Base-by-base conservation (phyloP, 1,140 invertebrate genomes). In the Probaryconus sp. region DNA sequence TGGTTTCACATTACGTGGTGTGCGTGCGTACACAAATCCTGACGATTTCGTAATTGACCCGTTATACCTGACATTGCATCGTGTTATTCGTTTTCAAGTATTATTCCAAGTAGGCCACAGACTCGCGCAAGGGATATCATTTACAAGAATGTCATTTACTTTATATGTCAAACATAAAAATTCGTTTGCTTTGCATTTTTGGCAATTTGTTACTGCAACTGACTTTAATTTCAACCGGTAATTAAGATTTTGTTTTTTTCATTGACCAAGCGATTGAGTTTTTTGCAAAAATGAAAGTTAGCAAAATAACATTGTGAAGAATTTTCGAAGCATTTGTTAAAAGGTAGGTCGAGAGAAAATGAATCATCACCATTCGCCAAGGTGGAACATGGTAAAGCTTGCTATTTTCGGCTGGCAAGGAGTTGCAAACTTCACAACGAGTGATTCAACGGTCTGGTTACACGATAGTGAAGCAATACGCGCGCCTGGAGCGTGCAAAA, bases 281-380 rank as follows among this genome's bases (percentile, higher is more conserved):
- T 6, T 11, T 2, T 2, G 37, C 7, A 7, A 17, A 13, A 7
- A 17, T 40, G 11, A 33, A 28, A 37, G 18, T n/a, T n/a, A n/a
- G n/a, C n/a, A n/a, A n/a, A n/a, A n/a, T n/a, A n/a, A n/a, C n/a
- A n/a, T n/a, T n/a, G n/a, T n/a, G n/a, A n/a, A n/a, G 20, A 38
- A 37, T 40, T 61, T 68, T 42, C 28, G 14, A 71, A 77, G 40
- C 65, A 69, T 73, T 77, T 72, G 50, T 42, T 50, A 47, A 76
- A 83, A 82, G 81, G 61, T 83, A 73, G 81, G 79, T 83, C 81
- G 79, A 55, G 50, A n/a, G n/a, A n/a, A n/a, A n/a, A n/a, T 84
- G 82, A 84, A 76, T 83, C 81, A 83, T 53, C 75, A 74, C 63
- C 56, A 53, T 81, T 79, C 65, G 58, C 65, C 58, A 81, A 81